phyloP scores from a whole-genome alignment of 2,113 vertebrate species.

The Cyanoderma ruficeps region DNA sequence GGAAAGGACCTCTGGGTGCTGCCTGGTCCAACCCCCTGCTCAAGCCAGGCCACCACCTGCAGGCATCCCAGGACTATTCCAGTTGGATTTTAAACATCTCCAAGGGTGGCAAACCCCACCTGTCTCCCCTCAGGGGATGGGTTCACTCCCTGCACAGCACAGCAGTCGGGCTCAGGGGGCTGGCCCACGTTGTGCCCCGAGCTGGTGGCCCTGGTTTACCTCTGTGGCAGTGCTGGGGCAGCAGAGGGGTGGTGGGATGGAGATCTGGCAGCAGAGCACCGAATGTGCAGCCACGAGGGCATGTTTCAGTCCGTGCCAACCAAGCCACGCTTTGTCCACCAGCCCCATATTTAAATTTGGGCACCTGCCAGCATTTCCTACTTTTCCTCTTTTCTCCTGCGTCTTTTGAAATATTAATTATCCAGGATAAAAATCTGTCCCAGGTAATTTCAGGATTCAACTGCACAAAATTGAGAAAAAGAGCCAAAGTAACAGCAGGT shows the following conservation, averaged over 20 bases:
- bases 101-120: background rate
- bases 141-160: background rate
- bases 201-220: background rate
- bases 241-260: background rate
- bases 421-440: background rate
- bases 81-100: rapidly evolving
- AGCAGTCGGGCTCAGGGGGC: rapidly evolving
- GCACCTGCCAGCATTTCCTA: background rate
- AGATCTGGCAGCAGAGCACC: background rate
- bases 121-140: background rate
- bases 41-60: background rate
- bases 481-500: background rate
- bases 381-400: background rate
- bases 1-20: background rate
- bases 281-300: rapidly evolving
- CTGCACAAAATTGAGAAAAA: background rate
- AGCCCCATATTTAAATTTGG: background rate
- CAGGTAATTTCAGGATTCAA: background rate
- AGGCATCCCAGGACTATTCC: background rate
- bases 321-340: background rate
- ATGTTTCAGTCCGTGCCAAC: rapidly evolving
- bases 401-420: background rate
- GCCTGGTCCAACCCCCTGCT: background rate
- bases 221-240: rapidly evolving
- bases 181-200: rapidly evolving